Percentiles rank a stretch among this genome's conserved stretches.
These are phyloP conservation scores for Pseudochromis fuscus DNA, from an alignment of 2,797 vertebrate genomes.

Conservation along the genomic window DNA sequence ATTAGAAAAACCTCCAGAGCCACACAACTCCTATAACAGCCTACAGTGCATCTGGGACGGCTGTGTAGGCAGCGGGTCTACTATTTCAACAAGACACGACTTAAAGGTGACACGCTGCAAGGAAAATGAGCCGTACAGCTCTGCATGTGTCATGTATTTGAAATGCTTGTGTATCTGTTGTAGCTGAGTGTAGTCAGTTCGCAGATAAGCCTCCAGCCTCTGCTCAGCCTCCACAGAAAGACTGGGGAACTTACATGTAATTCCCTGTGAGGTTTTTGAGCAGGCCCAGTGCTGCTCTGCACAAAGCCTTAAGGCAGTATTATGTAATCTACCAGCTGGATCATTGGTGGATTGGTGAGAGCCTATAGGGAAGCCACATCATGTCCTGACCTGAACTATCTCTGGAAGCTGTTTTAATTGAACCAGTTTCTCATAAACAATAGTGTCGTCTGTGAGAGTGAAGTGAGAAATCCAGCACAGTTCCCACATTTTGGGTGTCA, in stretches of 20 bases:
- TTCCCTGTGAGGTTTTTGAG: slow-evolving; percentile 69
- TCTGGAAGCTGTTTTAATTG: slow-evolving; percentile 40
- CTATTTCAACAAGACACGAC: slow-evolving; percentile 27
- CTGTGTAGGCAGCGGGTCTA: slow-evolving; percentile 35
- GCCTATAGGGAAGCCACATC: slow-evolving; percentile 52
- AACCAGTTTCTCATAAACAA: slow-evolving; percentile 35
- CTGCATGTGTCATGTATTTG: slow-evolving; percentile 35
- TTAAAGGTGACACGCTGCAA: slow-evolving; percentile 37
- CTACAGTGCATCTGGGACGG: slow-evolving; percentile 34
- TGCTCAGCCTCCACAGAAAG: slow-evolving; percentile 49
- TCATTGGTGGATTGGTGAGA: slow-evolving; percentile 65
- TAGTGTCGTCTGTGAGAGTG: background rate
- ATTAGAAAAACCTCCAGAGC: slow-evolving; percentile 57
- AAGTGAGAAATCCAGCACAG: background rate
- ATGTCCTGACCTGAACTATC: slow-evolving; percentile 49
- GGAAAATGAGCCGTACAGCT: slow-evolving; percentile 23
- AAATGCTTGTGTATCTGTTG: slow-evolving; percentile 43
- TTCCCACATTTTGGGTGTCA: background rate
- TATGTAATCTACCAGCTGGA: slow-evolving; percentile 82
- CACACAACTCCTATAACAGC: slow-evolving; percentile 31
- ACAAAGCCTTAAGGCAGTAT: slow-evolving; percentile 69
- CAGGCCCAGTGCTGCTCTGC: slow-evolving; percentile 50
- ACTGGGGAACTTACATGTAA: slow-evolving; percentile 50
- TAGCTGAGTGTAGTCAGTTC: slow-evolving; percentile 44
- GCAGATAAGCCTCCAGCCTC: slow-evolving; percentile 58